These are phyloP conservation scores for Merodon equestris DNA, from an alignment of 2,888 invertebrate genomes.

Conservation along the genomic window DNA sequence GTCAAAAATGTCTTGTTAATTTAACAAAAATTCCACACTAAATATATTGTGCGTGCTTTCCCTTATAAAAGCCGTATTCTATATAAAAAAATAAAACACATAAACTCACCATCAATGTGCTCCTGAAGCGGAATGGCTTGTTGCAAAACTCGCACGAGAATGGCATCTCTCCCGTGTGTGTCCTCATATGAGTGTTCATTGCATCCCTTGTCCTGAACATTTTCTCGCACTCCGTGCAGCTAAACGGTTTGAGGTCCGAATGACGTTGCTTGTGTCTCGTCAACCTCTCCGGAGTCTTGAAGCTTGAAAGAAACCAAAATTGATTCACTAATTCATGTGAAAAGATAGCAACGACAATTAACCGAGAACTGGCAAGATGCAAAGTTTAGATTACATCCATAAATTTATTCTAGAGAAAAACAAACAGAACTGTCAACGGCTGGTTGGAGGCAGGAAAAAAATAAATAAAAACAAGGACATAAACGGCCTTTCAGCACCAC, in stretches of 20 bases:
- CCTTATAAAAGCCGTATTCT: too few species aligned
- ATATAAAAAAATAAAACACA: neutral
- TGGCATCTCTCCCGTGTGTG: constrained; percentile 89
- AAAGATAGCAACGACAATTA: too few species aligned
- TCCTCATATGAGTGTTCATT: constrained; percentile 85
- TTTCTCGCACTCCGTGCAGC: constrained; percentile 82
- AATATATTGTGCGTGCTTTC: too few species aligned
- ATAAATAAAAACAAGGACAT: too few species aligned
- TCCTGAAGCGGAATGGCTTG: constrained; percentile 87
- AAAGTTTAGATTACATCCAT: too few species aligned
- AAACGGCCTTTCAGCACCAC: too few species aligned
- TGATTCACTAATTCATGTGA: neutral
- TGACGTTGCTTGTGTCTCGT: constrained; percentile 81
- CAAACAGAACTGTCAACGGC: too few species aligned
- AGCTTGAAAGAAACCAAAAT: constrained; percentile 67
- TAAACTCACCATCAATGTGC: constrained; percentile 82
- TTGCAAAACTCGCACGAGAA: constrained; percentile 87
- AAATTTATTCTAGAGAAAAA: too few species aligned
- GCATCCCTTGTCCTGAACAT: constrained; percentile 85
- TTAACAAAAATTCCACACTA: too few species aligned
- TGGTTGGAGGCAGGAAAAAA: too few species aligned
- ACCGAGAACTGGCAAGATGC: too few species aligned
- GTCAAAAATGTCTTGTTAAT: too few species aligned
- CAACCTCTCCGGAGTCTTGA: constrained; percentile 72
- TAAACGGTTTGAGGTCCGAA: constrained; percentile 82